A percentile compares a stretch with the other conserved stretches of the same genome.
Conservation (phyloP, 2,888 invertebrate genomes). For the Congeria kusceri region DNA sequence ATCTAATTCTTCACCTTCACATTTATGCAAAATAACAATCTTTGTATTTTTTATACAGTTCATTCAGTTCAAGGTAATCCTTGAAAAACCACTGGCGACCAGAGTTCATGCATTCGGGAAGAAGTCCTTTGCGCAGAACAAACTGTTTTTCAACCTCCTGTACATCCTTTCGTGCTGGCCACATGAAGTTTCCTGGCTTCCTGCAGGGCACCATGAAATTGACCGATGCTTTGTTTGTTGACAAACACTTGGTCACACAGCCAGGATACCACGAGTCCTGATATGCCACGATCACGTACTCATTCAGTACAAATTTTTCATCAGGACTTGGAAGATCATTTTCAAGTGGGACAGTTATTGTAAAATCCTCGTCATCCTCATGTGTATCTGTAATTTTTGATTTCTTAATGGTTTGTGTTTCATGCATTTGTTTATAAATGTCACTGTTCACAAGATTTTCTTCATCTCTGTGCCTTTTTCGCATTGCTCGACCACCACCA, state of each 20-base stretch:
- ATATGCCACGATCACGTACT: conserved; percentile 32
- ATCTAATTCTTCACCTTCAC: too few relatives aligned
- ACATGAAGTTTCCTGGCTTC: conserved; percentile 14
- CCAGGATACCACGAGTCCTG: conserved; percentile 42
- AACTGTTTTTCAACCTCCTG: conserved; percentile 34
- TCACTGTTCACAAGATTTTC: neutral
- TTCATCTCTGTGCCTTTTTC: neutral
- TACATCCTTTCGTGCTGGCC: conserved; percentile 27
- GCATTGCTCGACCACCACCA: conserved; percentile 2
- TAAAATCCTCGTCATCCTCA: neutral
- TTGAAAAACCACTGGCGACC: too few relatives aligned
- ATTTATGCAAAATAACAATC: neutral
- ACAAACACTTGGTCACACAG: neutral
- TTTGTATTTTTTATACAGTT: conserved; percentile 2
- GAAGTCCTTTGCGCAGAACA: conserved; percentile 14
- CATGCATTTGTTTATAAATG: neutral
- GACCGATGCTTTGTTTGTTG: neutral
- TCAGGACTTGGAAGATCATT: neutral
- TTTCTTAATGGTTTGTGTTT: neutral
- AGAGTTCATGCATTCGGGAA: too few relatives aligned
- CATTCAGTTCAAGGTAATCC: conserved; percentile 8
- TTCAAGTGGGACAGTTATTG: neutral
- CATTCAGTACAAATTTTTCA: conserved; percentile 2
- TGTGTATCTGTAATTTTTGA: neutral
- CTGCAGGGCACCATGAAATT: conserved; percentile 12